Conservation (phyloP, 2,113 vertebrate genomes). For the Lates calcarifer region DNA sequence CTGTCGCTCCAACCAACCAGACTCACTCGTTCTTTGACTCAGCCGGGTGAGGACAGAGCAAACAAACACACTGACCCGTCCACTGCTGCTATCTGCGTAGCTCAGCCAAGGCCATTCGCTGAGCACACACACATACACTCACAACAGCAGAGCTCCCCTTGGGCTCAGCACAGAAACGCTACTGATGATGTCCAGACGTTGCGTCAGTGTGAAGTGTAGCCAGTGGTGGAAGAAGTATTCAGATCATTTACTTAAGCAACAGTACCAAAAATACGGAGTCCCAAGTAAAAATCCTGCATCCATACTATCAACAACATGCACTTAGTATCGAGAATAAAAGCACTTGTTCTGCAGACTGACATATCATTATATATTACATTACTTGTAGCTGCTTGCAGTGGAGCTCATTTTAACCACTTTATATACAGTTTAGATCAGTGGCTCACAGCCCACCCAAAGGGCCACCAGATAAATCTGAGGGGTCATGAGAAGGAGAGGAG, state of each 20-base stretch:
- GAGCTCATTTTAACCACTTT: background rate
- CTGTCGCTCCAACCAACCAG: constrained; percentile 35
- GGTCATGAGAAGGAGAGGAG: background rate
- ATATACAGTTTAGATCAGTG: background rate
- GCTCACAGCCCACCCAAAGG: background rate
- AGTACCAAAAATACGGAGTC: background rate
- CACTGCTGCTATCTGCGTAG: constrained; percentile 71
- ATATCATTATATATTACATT: background rate
- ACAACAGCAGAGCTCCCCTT: constrained; percentile 56
- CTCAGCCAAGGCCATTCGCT: constrained; percentile 80
- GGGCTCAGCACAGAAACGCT: constrained; percentile 46
- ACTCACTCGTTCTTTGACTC: constrained; percentile 76
- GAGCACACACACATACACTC: constrained; percentile 68
- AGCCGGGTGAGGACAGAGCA: constrained; percentile 71
- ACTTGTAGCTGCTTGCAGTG: background rate
- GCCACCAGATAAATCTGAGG: background rate
- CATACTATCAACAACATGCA: background rate
- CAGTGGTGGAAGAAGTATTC: background rate
- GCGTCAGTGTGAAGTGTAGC: constrained; percentile 35
- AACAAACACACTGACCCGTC: constrained; percentile 81
- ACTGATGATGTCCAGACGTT: constrained; percentile 14
- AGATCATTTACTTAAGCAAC: background rate
- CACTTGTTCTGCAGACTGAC: background rate
- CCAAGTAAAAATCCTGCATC: background rate
- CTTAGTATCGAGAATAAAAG: background rate